These are phyloP conservation scores for Heliconius melpomene DNA, from an alignment of 1,140 invertebrate species.

Conservation along the genomic window DNA sequence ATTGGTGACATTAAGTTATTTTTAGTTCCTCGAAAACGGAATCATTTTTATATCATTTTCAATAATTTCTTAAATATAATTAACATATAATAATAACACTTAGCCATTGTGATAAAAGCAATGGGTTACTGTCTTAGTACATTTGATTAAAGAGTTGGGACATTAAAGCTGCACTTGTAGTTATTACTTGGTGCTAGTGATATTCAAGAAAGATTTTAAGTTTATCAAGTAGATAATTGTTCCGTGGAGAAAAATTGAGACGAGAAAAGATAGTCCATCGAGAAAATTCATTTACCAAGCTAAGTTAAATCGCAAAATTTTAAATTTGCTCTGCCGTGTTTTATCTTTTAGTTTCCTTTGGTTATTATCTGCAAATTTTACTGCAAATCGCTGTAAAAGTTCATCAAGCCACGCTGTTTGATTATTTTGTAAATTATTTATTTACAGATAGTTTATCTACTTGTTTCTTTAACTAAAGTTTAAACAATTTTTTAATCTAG, in stretches of 20 bases:
- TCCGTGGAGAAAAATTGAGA: not conserved
- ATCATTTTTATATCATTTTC: too few relatives aligned
- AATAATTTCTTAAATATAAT: too few relatives aligned
- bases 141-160: not conserved
- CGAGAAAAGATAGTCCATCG: not conserved
- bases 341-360: conserved; percentile 4
- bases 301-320: not conserved
- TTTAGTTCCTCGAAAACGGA: too few relatives aligned
- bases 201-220: not conserved
- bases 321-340: not conserved
- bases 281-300: not conserved
- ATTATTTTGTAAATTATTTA: not conserved
- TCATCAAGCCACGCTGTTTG: not conserved
- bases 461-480: too few relatives aligned
- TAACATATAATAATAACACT: too few relatives aligned
- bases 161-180: not conserved
- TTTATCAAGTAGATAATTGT: not conserved
- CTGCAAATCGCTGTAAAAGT: not conserved
- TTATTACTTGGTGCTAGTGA: not conserved
- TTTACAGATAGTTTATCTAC: too few relatives aligned
- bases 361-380: not conserved
- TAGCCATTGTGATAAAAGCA: too few relatives aligned
- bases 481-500: too few relatives aligned
- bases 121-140: not conserved
- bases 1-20: too few relatives aligned